Base-by-base conservation (phyloP, 1,140 invertebrate species). In the Musca domestica region DNA sequence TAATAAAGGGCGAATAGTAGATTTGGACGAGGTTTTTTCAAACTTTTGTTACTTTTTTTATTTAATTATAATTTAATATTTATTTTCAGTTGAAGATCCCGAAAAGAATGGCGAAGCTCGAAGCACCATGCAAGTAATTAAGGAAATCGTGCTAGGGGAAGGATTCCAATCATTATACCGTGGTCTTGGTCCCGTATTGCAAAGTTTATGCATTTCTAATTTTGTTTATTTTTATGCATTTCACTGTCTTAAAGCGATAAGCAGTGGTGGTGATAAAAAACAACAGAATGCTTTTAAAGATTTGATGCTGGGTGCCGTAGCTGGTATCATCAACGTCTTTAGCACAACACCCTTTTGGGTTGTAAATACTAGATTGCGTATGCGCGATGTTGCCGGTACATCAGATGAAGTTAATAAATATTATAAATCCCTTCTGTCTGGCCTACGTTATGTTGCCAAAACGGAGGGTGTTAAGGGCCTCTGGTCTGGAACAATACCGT, bases 181-280 rank as follows among this genome's bases (percentile, higher is more conserved):
- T 74, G 94, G 94, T 2, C 84, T 95, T 17, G 83, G 88, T 15
- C 94, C 94, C 9, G 92, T 95, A 15, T 83, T 96, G 5, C 87
- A 92, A 72, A 92, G 91, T 69, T 79, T 95, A 0, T 95, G 91
- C 74, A 88, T 89, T 58, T 95, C 93, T 56, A 95, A 95, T 83
- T 96, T 96, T 84, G 91, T 96, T 15, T 96, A 96, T 81, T 96
- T 96, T 76, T 96, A 96, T 80, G 88, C 92, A 70, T 96, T 95
- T 78, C 94, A 96, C 83, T 90, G 90, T 3, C 82, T 96, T 7
- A 91, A 93, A 79, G 83, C 85, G 52, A 69, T 89, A n/a, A 76
- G 83, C 67, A 72, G 81, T 9, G 80, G 76, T 63, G 73, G 74
- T 81, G 84, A 64, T 82, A 87, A 64, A 1, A 65, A 67, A 6